These are phyloP conservation scores for Stenchaetothrips biformis DNA, from an alignment of 2,888 invertebrate species.

Conservation along the genomic window DNA sequence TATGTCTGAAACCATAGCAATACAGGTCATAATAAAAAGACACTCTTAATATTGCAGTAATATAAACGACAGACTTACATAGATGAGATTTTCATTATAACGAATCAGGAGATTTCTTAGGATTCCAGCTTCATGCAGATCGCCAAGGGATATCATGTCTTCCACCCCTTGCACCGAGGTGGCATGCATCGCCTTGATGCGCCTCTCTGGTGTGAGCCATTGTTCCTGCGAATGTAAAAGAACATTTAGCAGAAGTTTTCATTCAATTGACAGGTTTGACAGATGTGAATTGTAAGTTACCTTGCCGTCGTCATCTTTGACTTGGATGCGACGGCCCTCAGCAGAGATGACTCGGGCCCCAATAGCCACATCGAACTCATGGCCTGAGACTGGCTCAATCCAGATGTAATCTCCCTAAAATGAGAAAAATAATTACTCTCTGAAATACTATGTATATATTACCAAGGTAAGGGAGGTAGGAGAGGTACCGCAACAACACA, in stretches of 20 bases:
- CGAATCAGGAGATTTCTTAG: slow-evolving; percentile 93
- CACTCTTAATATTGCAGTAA: slow-evolving; percentile 25
- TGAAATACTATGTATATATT: not conserved
- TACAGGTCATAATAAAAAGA: slow-evolving; percentile 6
- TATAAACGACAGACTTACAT: slow-evolving; percentile 62
- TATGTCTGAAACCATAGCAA: slow-evolving; percentile 73
- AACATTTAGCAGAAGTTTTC: slow-evolving; percentile 16
- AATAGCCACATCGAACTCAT: slow-evolving; percentile 97
- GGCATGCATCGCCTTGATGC: slow-evolving; percentile 96
- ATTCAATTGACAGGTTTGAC: slow-evolving; percentile 6
- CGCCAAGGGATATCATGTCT: slow-evolving; percentile 99
- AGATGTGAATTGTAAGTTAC: slow-evolving; percentile 44
- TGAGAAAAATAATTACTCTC: slow-evolving; percentile 28
- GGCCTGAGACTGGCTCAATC: slow-evolving; percentile 93
- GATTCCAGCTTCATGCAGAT: slow-evolving; percentile 98
- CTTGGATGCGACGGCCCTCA: slow-evolving; percentile 89
- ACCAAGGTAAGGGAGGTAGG: not conserved
- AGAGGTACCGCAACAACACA: not conserved
- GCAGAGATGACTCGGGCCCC: slow-evolving; percentile 94
- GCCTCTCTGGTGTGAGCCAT: slow-evolving; percentile 92
- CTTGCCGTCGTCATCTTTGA: slow-evolving; percentile 92
- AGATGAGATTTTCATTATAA: slow-evolving; percentile 98
- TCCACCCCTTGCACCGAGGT: slow-evolving; percentile 97
- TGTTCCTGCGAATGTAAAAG: slow-evolving; percentile 62
- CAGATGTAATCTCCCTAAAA: slow-evolving; percentile 99